Evolutionary conservation across 1,140 invertebrate genomes (phyloP).

Genomic region (Eulimnadia texana): DNA sequence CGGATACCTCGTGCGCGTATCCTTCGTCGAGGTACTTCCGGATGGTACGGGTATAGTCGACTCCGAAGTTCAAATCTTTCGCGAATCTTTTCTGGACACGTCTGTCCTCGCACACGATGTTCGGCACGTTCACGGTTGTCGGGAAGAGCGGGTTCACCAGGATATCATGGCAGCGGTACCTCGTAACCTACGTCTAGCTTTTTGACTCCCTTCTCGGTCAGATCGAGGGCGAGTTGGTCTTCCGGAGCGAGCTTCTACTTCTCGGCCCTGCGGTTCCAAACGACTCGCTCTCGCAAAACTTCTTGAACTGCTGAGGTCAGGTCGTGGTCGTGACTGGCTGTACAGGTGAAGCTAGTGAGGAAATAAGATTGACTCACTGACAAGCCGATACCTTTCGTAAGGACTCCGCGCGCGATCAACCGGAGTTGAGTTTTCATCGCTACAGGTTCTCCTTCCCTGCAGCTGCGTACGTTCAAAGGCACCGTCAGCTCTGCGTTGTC

Average conservation of each 20-base stretch:
- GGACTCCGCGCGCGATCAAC: conserved; percentile 5
- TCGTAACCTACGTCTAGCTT: conserved; percentile 5
- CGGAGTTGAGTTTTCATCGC: conserved; percentile 1
- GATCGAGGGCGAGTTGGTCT: background rate
- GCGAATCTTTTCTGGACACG: background rate
- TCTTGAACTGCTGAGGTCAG: background rate
- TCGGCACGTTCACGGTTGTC: background rate
- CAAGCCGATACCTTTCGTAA: background rate
- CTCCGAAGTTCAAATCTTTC: background rate
- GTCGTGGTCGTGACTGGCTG: background rate
- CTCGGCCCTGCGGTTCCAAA: conserved; percentile 9
- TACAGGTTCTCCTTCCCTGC: conserved; percentile 1
- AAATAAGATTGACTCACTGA: background rate
- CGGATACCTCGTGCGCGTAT: background rate
- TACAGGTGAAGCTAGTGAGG: background rate
- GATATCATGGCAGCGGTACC: background rate
- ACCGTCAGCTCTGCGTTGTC: conserved; percentile 3
- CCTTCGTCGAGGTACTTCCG: conserved; percentile 4
- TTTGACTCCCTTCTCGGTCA: too few species aligned
- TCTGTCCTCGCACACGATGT: background rate
- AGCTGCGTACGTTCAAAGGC: background rate
- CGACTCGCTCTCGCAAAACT: background rate
- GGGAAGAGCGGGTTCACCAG: background rate
- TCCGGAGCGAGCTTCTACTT: background rate
- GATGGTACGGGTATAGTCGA: too few species aligned